Evolutionary conservation across 2,888 invertebrate genomes (phyloP), one percentile per base, ranked within the genome.

Genomic region (Drosophila paracracens): DNA sequence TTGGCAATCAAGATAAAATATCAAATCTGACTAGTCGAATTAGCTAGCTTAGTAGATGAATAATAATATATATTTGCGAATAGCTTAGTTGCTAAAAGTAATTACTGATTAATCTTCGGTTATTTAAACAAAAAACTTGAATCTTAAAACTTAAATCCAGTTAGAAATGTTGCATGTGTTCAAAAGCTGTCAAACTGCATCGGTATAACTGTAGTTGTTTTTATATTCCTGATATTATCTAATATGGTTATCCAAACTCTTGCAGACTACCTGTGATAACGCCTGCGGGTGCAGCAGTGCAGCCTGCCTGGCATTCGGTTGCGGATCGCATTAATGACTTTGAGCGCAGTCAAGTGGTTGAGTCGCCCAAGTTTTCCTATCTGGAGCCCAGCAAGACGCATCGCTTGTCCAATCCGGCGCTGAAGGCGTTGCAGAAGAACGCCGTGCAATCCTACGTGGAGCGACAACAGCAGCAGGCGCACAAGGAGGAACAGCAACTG

Each of bases 361-460:
- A 92, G 40, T 86, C 85, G 18, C 90, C 87, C 35, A 88, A 95
- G 81, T 96, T 95, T 89, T 95, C 95, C 5, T 96, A 95, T 89
- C 92, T 96, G 77, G 96, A 96, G 88, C 96, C 96, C 2, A 96
- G 95, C 58, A 96, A 96, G 91, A 95, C 95, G 70, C 96, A 96
- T 91, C 94, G 95, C 74, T 95, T 96, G 38, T 95, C 96, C 35
- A 95, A 95, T 91, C 94, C 96, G 11, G 96, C 97, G 0, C 92
- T 97, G 36, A 97, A 97, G 92, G 96, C 96, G 18, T 96, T 96
- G 72, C 97, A 97, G 90, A 97, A 97, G 93, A 96, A 97, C 91
- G 97, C 97, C 0, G 94, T 97, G 10, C 94, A 97, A 70, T 96
- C 96, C 2, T 97, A 96, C 89, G 97, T 97, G 92, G 97, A 97